These are phyloP conservation scores for Cryptosula pallasiana DNA, from an alignment of 2,888 invertebrate genomes.

Conservation along the genomic window DNA sequence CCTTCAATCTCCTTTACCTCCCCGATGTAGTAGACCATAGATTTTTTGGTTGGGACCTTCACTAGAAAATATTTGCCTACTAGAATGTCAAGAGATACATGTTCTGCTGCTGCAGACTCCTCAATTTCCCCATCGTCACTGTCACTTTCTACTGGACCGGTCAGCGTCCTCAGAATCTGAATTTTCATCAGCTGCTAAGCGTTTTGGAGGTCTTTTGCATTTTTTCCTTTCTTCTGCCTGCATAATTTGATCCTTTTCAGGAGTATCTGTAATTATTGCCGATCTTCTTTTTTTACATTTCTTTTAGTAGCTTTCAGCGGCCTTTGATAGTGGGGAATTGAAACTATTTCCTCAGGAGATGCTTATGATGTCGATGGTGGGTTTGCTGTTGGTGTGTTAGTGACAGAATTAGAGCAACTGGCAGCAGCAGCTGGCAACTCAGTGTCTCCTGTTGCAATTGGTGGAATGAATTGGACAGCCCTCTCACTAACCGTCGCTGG, in stretches of 20 bases:
- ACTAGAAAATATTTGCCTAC: not conserved
- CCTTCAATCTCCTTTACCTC: not conserved
- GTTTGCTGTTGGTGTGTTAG: no score
- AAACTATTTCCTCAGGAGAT: no score
- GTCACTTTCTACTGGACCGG: not conserved
- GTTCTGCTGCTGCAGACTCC: no score
- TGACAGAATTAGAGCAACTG: no score
- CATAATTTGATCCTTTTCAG: not conserved
- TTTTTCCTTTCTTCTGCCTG: not conserved
- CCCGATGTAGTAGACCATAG: not conserved
- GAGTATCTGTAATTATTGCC: not conserved
- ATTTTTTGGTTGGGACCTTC: not conserved
- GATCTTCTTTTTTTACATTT: not conserved
- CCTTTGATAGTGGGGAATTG: no score
- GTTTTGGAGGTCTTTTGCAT: not conserved
- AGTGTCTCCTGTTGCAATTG: no score
- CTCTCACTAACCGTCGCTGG: no score
- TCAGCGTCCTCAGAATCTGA: not conserved
- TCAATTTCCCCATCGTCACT: no score
- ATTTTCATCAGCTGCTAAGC: not conserved
- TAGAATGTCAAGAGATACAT: not conserved
- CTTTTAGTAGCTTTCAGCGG: not conserved
- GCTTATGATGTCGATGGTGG: no score
- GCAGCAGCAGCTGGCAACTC: no score
- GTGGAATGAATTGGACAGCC: no score